A percentile compares a stretch with the other conserved stretches of the same genome.
Conservation (phyloP, 2,797 vertebrate species). For the Apogon talboti region DNA sequence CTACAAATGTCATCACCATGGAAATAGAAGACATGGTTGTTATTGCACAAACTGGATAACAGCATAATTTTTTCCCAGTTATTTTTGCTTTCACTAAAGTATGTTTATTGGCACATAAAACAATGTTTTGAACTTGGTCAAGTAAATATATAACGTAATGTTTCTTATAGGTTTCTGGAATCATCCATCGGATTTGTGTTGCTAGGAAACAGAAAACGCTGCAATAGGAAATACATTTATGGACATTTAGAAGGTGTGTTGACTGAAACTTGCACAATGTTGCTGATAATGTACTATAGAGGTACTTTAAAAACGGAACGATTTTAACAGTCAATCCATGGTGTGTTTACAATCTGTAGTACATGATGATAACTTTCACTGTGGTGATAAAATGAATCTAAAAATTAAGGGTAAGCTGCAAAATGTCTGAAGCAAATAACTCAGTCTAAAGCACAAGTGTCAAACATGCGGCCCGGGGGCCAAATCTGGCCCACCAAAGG, state of each 20-base stretch:
- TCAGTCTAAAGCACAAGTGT: no score
- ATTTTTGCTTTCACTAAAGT: neutral
- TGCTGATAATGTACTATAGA: neutral
- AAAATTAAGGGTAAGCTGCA: no score
- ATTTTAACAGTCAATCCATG: neutral
- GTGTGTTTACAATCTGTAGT: no score
- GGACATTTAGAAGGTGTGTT: slow-evolving; percentile 9
- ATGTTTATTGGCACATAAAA: slow-evolving; percentile 11
- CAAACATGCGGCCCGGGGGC: no score
- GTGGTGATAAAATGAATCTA: no score
- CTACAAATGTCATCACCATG: slow-evolving; percentile 3
- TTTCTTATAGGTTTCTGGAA: slow-evolving; percentile 19
- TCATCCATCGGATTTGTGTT: slow-evolving; percentile 9
- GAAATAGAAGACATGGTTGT: slow-evolving; percentile 3
- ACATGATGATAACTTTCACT: no score
- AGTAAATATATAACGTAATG: slow-evolving; percentile 19
- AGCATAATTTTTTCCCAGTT: neutral
- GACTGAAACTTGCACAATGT: neutral
- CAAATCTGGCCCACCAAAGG: no score
- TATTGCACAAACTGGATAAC: neutral
- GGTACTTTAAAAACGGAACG: neutral
- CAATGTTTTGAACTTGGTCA: neutral
- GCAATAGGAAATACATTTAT: slow-evolving; percentile 2
- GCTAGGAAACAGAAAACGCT: slow-evolving; percentile 36
- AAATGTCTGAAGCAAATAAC: no score